These are phyloP conservation scores for Sphaerophoria taeniata DNA, from an alignment of 2,888 invertebrate genomes.

Conservation along the genomic window DNA sequence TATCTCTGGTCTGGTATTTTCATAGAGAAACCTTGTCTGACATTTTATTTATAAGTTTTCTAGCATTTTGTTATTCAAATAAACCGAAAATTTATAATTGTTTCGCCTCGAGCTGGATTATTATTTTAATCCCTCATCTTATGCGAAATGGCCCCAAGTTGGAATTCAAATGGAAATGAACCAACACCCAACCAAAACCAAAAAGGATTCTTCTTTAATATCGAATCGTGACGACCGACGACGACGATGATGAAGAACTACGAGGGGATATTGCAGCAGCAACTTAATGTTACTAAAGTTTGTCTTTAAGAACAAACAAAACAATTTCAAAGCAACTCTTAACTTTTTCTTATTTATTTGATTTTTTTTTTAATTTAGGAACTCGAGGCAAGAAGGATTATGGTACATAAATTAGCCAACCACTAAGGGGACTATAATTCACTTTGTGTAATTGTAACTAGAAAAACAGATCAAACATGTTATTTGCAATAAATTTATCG, in stretches of 20 bases:
- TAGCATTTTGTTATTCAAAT: slow-evolving; percentile 38
- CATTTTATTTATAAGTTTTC: slow-evolving; percentile 5
- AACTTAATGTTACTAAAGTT: slow-evolving; percentile 5
- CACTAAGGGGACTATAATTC: background rate
- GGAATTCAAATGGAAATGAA: too few species aligned
- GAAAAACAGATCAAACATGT: slow-evolving; percentile 44
- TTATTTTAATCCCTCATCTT: slow-evolving; percentile 56
- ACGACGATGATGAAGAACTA: background rate
- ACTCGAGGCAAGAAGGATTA: background rate
- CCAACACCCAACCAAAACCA: background rate
- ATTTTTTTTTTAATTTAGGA: background rate
- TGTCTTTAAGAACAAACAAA: slow-evolving; percentile 18
- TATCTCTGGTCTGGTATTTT: background rate
- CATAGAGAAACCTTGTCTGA: background rate
- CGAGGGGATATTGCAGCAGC: background rate
- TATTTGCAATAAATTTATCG: slow-evolving; percentile 50
- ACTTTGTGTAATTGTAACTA: slow-evolving; percentile 2
- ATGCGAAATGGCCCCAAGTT: slow-evolving; percentile 32
- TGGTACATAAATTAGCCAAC: slow-evolving; percentile 2
- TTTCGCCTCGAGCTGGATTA: slow-evolving; percentile 51
- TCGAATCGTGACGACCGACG: too few species aligned
- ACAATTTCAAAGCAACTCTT: background rate
- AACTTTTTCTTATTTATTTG: slow-evolving; percentile 1
- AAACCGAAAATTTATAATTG: slow-evolving; percentile 61
- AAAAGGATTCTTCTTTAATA: slow-evolving; percentile 3